These are phyloP conservation scores for Caenorhabditis becei DNA, from an alignment of 2,888 invertebrate genomes.

Conservation along the genomic window DNA sequence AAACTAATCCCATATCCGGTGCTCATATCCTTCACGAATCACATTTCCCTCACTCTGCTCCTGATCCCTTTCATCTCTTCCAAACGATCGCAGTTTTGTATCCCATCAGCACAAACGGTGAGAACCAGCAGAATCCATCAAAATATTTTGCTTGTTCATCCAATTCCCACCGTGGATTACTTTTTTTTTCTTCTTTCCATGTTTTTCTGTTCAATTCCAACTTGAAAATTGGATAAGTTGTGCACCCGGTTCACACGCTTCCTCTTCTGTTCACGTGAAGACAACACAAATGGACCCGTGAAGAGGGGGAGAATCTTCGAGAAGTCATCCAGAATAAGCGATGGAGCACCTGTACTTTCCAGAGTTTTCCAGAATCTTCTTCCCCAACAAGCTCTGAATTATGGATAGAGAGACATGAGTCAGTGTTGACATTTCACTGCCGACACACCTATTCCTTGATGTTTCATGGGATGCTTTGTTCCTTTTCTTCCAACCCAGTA, in stretches of 20 bases:
- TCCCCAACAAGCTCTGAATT: not conserved
- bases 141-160: not conserved
- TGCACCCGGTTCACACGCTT: not conserved
- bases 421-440: slow-evolving; percentile 2
- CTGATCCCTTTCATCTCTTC: not conserved
- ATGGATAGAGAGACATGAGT: not conserved
- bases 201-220: not conserved
- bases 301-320: not conserved
- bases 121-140: not conserved
- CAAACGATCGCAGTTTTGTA: slow-evolving; percentile 1
- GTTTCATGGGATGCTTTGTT: not conserved
- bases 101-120: slow-evolving; percentile 5
- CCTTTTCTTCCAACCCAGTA: not conserved
- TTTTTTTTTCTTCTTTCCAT: not conserved
- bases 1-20: no score
- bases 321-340: not conserved
- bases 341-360: not conserved
- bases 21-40: no score
- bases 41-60: not conserved
- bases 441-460: no score
- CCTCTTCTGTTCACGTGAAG: slow-evolving; percentile 6
- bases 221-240: slow-evolving; percentile 1
- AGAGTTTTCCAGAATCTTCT: not conserved
- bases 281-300: not conserved
- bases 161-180: slow-evolving; percentile 8